A percentile compares a stretch with the other conserved stretches of the same genome.
phyloP scores from a whole-genome alignment of 1,140 invertebrate species.

The Plectus sambesii region DNA sequence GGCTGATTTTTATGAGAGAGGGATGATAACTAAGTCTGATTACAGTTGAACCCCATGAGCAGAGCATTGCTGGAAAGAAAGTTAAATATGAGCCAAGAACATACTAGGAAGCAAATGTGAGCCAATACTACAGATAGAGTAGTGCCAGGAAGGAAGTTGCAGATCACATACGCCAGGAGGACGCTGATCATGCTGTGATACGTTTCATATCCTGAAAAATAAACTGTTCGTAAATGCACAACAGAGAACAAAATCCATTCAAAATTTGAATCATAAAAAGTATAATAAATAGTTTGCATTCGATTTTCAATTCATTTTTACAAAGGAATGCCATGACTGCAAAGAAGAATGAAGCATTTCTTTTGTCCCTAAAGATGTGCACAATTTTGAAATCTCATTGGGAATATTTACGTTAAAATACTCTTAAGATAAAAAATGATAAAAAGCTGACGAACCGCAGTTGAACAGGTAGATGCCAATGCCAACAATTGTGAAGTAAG shows the following conservation, averaged over 20 bases:
- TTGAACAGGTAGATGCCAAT: conserved; percentile 44
- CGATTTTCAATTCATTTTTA: conserved; percentile 4
- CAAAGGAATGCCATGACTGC: neutral
- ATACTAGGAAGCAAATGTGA: conserved; percentile 47
- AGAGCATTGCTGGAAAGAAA: neutral
- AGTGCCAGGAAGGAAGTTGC: conserved; percentile 43
- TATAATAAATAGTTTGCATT: conserved; percentile 4
- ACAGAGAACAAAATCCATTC: neutral
- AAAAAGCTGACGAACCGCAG: conserved; percentile 41
- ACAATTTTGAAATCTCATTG: no score
- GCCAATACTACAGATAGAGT: conserved; percentile 44
- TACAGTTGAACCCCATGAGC: neutral
- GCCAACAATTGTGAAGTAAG: conserved; percentile 40
- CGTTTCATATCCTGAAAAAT: conserved; percentile 36
- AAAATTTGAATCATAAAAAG: conserved; percentile 13
- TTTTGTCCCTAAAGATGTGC: no score
- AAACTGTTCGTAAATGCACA: conserved; percentile 10
- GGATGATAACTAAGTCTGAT: no score
- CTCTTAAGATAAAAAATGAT: neutral
- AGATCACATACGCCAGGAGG: conserved; percentile 40
- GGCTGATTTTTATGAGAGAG: no score
- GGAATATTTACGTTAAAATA: no score
- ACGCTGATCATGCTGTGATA: conserved; percentile 44
- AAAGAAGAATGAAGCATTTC: no score
- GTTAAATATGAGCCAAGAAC: no score